Conservation (phyloP, 2,888 invertebrate species). For the Leptodirus hochenwartii region DNA sequence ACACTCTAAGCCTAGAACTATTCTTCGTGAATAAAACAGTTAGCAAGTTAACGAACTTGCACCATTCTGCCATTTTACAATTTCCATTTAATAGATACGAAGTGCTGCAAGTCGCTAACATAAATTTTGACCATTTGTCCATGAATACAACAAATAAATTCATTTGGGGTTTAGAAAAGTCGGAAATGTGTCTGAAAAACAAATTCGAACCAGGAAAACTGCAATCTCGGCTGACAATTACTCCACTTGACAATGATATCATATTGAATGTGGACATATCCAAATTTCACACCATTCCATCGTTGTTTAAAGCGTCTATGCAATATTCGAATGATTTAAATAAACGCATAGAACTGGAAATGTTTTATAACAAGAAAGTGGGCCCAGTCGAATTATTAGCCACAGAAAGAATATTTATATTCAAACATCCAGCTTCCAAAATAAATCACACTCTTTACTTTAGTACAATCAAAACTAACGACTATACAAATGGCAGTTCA, state of each 20-base stretch:
- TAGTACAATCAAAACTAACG: slow-evolving; percentile 9
- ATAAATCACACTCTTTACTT: slow-evolving; percentile 14
- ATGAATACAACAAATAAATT: slow-evolving; percentile 8
- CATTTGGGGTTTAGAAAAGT: slow-evolving; percentile 11
- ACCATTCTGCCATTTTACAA: slow-evolving; percentile 7
- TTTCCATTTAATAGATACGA: slow-evolving; percentile 12
- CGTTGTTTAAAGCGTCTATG: slow-evolving; percentile 10
- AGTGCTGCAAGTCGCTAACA: slow-evolving; percentile 9
- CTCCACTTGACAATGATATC: slow-evolving; percentile 12
- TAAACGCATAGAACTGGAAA: slow-evolving; percentile 13
- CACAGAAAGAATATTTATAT: slow-evolving; percentile 11
- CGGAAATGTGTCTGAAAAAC: slow-evolving; percentile 9
- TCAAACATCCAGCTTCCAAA: slow-evolving; percentile 14
- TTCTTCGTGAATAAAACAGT: slow-evolving; percentile 5
- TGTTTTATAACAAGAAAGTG: slow-evolving; percentile 12
- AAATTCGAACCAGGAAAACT: slow-evolving; percentile 11
- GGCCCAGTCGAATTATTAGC: slow-evolving; percentile 7
- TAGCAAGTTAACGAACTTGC: no score
- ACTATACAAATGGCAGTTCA: slow-evolving; percentile 13
- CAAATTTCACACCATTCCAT: slow-evolving; percentile 11
- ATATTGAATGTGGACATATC: slow-evolving; percentile 12
- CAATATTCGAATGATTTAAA: slow-evolving; percentile 12
- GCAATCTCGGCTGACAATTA: slow-evolving; percentile 10
- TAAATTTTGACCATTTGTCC: slow-evolving; percentile 1
- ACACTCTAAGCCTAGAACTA: slow-evolving; percentile 7